Conservation (phyloP, 2,797 vertebrate genomes). For the Aeoliscus strigatus region DNA sequence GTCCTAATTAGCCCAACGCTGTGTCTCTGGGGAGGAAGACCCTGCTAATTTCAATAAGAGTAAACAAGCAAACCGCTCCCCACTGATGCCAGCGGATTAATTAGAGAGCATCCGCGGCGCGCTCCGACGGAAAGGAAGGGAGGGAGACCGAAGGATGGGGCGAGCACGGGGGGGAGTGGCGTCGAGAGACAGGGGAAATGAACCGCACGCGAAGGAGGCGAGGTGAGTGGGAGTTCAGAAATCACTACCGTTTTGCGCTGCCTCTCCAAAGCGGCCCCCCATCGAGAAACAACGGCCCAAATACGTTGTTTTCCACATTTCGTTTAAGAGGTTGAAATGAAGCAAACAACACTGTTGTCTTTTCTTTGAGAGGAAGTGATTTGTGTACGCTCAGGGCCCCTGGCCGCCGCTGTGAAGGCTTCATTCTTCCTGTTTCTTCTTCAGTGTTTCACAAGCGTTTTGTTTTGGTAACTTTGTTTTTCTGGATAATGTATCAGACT, state of each 20-base stretch:
- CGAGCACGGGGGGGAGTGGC: not conserved
- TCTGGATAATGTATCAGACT: no score
- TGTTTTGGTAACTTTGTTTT: no score
- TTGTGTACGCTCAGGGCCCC: constrained; percentile 14
- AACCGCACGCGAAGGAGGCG: constrained; percentile 2
- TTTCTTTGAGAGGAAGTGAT: constrained; percentile 33
- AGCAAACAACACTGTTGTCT: constrained; percentile 29
- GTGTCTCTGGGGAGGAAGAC: constrained; percentile 62
- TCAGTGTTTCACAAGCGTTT: no score
- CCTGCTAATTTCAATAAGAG: constrained; percentile 76
- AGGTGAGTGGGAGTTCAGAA: constrained; percentile 47
- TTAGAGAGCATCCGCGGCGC: constrained; percentile 58
- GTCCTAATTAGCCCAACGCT: constrained; percentile 68
- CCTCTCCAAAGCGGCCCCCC: constrained; percentile 12
- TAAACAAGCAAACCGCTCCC: constrained; percentile 74
- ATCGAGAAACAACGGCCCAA: constrained; percentile 9
- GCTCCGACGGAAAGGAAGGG: constrained; percentile 21
- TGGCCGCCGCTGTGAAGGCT: not conserved
- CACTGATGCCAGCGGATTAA: constrained; percentile 65
- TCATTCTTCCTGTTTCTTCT: not conserved
- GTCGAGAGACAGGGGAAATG: not conserved
- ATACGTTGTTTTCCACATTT: constrained; percentile 36
- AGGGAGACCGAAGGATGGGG: no score
- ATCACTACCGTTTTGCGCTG: constrained; percentile 27
- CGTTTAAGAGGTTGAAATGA: constrained; percentile 41